Conservation (phyloP, 1,140 invertebrate genomes). For the Pissodes strobi region DNA sequence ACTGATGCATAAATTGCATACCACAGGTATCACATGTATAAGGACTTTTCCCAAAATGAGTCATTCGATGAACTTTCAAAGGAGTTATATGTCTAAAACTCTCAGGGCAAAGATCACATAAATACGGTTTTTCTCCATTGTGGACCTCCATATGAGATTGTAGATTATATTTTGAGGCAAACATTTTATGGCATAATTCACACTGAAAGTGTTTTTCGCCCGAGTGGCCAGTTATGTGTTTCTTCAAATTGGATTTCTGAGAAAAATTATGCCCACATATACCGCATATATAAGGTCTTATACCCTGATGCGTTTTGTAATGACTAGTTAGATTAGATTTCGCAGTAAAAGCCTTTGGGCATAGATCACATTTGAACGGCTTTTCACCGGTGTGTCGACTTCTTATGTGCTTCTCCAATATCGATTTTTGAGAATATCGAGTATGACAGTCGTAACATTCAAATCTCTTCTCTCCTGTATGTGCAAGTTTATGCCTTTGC, state of each 20-base stretch:
- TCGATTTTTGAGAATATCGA: slow-evolving; percentile 4
- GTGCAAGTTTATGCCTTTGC: slow-evolving; percentile 11
- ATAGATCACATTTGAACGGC: slow-evolving; percentile 30
- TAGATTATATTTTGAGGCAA: slow-evolving; percentile 24
- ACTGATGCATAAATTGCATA: slow-evolving; percentile 63
- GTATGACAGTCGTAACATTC: slow-evolving; percentile 1
- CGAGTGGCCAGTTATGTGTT: slow-evolving; percentile 20
- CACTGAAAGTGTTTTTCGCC: slow-evolving; percentile 4
- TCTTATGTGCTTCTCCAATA: slow-evolving; percentile 7
- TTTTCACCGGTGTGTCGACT: slow-evolving; percentile 20
- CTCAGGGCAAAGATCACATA: slow-evolving; percentile 64
- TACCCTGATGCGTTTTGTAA: slow-evolving; percentile 19
- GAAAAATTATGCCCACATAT: slow-evolving; percentile 24
- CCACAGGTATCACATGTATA: slow-evolving; percentile 66
- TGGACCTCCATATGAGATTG: slow-evolving; percentile 60
- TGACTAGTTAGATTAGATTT: slow-evolving; percentile 28
- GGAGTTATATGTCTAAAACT: slow-evolving; percentile 70
- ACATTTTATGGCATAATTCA: slow-evolving; percentile 9
- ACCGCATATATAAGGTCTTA: slow-evolving; percentile 21
- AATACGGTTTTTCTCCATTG: slow-evolving; percentile 60
- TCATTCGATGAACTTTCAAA: slow-evolving; percentile 68
- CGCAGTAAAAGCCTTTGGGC: slow-evolving; percentile 16
- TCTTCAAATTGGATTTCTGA: slow-evolving; percentile 26
- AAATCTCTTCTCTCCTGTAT: slow-evolving; percentile 6
- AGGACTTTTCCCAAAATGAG: slow-evolving; percentile 66